Evolutionary conservation across 2,113 vertebrate species (phyloP).

Genomic region (Dolichotis patagonum): DNA sequence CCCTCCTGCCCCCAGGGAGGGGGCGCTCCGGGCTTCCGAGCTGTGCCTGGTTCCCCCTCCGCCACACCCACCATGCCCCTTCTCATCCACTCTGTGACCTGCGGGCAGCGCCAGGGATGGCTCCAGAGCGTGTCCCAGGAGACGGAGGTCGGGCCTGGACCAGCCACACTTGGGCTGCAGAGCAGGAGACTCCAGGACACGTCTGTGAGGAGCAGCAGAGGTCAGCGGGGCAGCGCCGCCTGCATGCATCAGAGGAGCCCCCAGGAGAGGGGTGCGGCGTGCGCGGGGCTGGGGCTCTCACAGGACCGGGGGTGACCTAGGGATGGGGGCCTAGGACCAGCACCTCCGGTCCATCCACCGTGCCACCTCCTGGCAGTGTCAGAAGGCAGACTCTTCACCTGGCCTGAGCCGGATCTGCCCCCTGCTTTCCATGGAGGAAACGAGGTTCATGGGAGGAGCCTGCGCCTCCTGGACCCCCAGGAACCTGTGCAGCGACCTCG

Average conservation of each 20-base stretch:
- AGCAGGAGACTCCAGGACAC: no score
- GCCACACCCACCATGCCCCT: no score
- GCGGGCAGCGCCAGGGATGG: not conserved
- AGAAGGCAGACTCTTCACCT: not conserved
- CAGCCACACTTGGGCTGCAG: no score
- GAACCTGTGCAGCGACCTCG: not conserved
- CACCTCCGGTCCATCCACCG: not conserved
- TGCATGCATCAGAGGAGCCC: no score
- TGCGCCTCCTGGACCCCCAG: not conserved
- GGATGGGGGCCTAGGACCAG: not conserved
- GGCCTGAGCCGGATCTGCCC: not conserved
- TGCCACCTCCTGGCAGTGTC: not conserved
- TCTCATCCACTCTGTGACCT: not conserved
- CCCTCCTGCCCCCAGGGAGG: no score
- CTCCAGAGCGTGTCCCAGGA: not conserved
- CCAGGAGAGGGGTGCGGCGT: not conserved
- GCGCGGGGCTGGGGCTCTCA: no score
- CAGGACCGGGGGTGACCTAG: not conserved
- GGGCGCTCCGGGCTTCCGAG: no score
- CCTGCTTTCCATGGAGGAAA: no score
- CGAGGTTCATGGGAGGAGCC: not conserved
- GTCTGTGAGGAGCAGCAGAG: no score
- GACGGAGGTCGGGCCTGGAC: no score
- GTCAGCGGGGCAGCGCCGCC: no score
- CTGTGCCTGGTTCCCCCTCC: no score